phyloP scores from a whole-genome alignment of 2,797 vertebrate species.

The Hippopotamyrus pictus region DNA sequence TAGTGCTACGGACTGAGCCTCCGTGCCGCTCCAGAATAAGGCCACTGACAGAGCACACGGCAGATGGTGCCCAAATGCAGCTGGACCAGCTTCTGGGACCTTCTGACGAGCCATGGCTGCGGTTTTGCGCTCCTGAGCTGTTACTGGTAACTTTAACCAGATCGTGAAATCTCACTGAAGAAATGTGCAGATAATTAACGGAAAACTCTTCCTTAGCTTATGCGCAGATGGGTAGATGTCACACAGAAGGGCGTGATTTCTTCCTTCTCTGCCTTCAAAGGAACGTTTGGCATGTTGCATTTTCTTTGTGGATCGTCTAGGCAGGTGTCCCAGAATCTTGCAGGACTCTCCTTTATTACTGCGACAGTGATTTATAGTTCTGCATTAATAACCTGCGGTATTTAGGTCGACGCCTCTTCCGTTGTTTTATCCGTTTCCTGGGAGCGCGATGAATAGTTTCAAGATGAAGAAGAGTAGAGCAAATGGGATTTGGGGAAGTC shows the following conservation, averaged over 20 bases:
- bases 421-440: not conserved
- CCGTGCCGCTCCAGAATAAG: not conserved
- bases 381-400: conserved; percentile 11
- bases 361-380: conserved; percentile 14
- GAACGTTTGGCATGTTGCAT: not conserved
- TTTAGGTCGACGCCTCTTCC: not conserved
- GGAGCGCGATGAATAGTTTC: not conserved
- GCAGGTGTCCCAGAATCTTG: not conserved
- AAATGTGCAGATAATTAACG: not conserved
- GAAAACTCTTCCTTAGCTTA: not conserved
- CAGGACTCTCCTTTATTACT: not conserved
- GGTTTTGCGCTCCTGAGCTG: not conserved
- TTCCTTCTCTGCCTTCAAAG: not conserved
- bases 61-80: not conserved
- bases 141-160: not conserved
- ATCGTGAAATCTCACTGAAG: not conserved
- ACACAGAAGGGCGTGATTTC: not conserved
- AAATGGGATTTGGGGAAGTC: not conserved
- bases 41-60: not conserved
- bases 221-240: not conserved
- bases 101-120: not conserved
- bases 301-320: not conserved
- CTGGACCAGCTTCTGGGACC: not conserved
- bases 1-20: not conserved
- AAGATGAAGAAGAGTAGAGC: not conserved